phyloP scores from a whole-genome alignment of 2,888 invertebrate species.

The Troides oblongomaculatus region DNA sequence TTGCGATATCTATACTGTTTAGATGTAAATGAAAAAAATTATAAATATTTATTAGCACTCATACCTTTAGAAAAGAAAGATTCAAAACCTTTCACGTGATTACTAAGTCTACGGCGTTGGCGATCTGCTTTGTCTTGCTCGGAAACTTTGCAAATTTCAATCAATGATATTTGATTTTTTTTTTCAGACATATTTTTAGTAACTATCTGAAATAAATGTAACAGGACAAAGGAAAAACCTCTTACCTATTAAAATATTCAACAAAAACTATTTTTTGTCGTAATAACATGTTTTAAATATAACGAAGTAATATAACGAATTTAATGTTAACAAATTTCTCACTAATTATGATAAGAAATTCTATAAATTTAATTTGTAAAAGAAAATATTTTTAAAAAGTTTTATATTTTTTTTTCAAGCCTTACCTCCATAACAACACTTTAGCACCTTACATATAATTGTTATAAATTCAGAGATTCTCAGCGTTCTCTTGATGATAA shows the following conservation, averaged over 20 bases:
- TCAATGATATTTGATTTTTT: constrained; percentile 52
- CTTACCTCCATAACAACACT: too few species aligned
- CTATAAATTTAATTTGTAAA: too few species aligned
- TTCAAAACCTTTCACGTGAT: constrained; percentile 49
- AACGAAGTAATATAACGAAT: too few species aligned
- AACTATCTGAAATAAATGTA: constrained; percentile 43
- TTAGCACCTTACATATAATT: too few species aligned
- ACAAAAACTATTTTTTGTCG: neutral
- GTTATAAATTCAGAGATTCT: too few species aligned
- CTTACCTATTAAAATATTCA: neutral
- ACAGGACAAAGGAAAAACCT: neutral
- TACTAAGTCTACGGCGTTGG: constrained; percentile 44
- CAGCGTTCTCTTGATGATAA: too few species aligned
- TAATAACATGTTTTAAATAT: neutral
- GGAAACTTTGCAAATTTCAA: constrained; percentile 55
- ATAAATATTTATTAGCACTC: neutral
- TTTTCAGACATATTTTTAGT: constrained; percentile 49
- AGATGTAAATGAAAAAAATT: too few species aligned
- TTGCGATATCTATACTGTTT: too few species aligned
- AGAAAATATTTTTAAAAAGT: too few species aligned
- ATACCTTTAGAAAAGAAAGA: constrained; percentile 51
- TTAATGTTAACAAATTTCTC: too few species aligned
- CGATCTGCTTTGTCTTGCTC: constrained; percentile 54
- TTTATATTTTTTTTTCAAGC: too few species aligned
- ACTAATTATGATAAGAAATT: too few species aligned